Conservation (phyloP, 37 sponge, comb jelly and placozoan species). For the Amphimedon queenslandica region DNA sequence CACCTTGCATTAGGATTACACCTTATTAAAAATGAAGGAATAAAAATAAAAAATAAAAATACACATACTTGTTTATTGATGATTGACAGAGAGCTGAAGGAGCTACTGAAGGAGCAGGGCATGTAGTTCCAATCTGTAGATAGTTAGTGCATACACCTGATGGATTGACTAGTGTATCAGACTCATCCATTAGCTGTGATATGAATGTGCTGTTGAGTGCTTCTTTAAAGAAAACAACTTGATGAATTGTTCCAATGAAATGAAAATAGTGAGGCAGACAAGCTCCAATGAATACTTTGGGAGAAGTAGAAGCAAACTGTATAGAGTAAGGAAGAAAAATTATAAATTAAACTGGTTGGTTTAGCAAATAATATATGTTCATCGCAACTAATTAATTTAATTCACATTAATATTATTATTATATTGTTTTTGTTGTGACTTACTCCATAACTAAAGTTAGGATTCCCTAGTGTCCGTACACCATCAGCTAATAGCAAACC, state of each 20-base stretch:
- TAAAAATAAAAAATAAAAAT: constrained; percentile 12
- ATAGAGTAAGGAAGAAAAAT: no score
- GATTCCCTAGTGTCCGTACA: neutral
- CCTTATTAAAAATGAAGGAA: constrained; percentile 29
- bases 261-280: constrained; percentile 39
- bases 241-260: constrained; percentile 41
- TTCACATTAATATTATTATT: no score
- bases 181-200: constrained; percentile 10
- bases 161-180: constrained; percentile 1
- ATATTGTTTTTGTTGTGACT: no score
- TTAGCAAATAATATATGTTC: no score
- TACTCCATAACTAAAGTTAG: constrained; percentile 21
- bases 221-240: constrained; percentile 40
- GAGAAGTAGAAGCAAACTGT: constrained; percentile 14
- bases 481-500: neutral
- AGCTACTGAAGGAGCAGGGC: constrained; percentile 41
- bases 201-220: constrained; percentile 9
- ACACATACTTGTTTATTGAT: constrained; percentile 5
- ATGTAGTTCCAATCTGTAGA: constrained; percentile 12
- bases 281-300: constrained; percentile 42
- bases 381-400: no score
- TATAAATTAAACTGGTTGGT: no score
- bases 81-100: constrained; percentile 51
- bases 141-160: constrained; percentile 32
- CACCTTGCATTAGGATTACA: constrained; percentile 38